Conservation (phyloP, 2,888 invertebrate species). For the Cantharis flavilabris region DNA sequence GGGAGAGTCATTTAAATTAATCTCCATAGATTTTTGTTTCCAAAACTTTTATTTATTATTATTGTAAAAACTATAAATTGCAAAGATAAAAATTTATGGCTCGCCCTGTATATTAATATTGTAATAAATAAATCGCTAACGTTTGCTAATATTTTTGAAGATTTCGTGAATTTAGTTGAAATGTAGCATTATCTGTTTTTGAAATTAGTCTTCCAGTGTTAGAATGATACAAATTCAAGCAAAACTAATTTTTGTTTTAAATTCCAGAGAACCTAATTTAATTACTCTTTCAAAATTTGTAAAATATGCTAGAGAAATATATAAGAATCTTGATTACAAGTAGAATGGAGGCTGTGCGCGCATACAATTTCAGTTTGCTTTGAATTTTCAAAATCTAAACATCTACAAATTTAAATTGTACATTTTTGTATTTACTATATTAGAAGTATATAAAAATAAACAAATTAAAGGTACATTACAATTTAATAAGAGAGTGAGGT, state of each 20-base stretch:
- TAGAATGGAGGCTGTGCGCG: constrained; percentile 25
- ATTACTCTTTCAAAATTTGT: background rate
- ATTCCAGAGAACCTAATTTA: background rate
- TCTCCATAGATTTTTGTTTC: background rate
- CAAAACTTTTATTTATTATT: background rate
- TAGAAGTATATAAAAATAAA: background rate
- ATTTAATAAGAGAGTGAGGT: background rate
- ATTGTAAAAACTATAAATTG: background rate
- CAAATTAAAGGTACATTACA: background rate
- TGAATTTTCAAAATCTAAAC: background rate
- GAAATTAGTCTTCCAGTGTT: background rate
- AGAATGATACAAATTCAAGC: background rate
- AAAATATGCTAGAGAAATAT: background rate
- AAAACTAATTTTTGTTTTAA: background rate
- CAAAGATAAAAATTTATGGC: background rate
- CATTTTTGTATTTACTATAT: background rate
- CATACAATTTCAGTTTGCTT: constrained; percentile 12
- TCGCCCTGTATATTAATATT: background rate
- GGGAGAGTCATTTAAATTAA: background rate
- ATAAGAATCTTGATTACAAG: constrained; percentile 1
- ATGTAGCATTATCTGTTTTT: background rate
- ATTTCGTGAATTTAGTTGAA: background rate
- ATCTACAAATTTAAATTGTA: background rate
- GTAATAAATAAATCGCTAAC: background rate
- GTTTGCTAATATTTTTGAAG: background rate